Conservation (phyloP, 2,113 vertebrate species). For the Oenanthe melanoleuca region DNA sequence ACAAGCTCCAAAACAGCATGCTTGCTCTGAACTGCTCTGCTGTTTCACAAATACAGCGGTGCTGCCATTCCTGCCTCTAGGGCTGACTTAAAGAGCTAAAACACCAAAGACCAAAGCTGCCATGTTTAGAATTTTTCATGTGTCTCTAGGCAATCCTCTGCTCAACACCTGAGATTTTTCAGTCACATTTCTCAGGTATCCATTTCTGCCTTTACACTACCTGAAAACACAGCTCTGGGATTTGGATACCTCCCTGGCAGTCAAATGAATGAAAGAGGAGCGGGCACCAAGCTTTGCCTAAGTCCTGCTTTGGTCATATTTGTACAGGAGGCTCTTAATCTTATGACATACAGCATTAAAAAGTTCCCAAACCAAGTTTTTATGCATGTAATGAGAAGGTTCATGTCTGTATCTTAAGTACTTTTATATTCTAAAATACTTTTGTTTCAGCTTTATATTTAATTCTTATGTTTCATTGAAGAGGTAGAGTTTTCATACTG, state of each 20-base stretch:
- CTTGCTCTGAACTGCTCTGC: not conserved
- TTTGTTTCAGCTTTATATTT: not conserved
- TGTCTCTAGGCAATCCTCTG: not conserved
- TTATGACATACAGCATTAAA: rapidly evolving
- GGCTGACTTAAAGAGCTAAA: not conserved
- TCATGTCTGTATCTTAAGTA: not conserved
- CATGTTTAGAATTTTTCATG: not conserved
- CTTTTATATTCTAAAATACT: not conserved
- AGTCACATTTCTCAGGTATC: not conserved
- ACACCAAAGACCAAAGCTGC: not conserved
- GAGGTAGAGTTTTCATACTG: not conserved
- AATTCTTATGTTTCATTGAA: not conserved
- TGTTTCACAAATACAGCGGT: not conserved
- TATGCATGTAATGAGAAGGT: not conserved
- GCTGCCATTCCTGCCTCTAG: not conserved
- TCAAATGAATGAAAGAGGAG: not conserved
- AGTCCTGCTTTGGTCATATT: not conserved
- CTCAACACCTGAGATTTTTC: not conserved
- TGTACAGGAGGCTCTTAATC: not conserved
- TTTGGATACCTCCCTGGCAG: not conserved
- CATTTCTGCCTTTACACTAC: not conserved
- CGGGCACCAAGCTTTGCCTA: not conserved
- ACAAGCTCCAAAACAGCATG: not conserved
- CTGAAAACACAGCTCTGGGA: not conserved
- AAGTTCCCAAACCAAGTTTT: not conserved